phyloP scores from a whole-genome alignment of 2,888 invertebrate species.

The Prosopocoilus inquinatus region DNA sequence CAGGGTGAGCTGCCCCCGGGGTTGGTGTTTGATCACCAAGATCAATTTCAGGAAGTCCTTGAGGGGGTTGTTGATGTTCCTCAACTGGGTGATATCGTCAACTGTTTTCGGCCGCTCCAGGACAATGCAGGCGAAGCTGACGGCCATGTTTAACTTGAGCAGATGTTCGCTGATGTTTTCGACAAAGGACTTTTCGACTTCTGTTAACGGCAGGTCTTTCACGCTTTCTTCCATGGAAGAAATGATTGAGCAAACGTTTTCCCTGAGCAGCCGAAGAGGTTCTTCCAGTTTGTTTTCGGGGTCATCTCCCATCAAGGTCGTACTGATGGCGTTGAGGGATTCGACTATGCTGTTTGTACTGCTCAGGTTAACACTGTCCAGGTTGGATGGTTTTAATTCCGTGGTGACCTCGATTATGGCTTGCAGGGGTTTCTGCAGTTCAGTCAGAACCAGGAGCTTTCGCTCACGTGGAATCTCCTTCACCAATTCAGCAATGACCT shows the following conservation, averaged over 20 bases:
- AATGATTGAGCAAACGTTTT: conserved; percentile 19
- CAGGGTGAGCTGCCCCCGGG: conserved; percentile 35
- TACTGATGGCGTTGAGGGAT: conserved; percentile 31
- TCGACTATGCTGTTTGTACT: conserved; percentile 35
- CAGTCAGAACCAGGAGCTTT: conserved; percentile 33
- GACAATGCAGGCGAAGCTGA: conserved; percentile 36
- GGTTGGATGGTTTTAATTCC: conserved; percentile 18
- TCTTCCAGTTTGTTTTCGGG: conserved; percentile 29
- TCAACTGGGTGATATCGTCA: conserved; percentile 34
- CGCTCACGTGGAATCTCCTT: conserved; percentile 22
- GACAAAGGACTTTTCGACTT: conserved; percentile 26
- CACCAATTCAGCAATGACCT: conserved; percentile 27
- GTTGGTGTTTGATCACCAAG: conserved; percentile 35
- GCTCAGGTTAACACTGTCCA: conserved; percentile 30
- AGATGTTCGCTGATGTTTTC: conserved; percentile 31
- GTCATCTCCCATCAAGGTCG: conserved; percentile 20
- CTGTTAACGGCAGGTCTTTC: conserved; percentile 1
- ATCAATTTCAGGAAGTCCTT: conserved; percentile 39
- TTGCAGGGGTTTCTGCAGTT: conserved; percentile 39
- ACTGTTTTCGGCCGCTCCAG: conserved; percentile 31
- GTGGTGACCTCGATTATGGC: conserved; percentile 32
- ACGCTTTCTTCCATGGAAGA: conserved; percentile 10
- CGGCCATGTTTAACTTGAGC: conserved; percentile 33
- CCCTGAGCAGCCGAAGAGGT: conserved; percentile 32
- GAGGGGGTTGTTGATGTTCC: conserved; percentile 36